These are phyloP conservation scores for Clarias pachynema DNA, from an alignment of 2,797 vertebrate genomes.

Conservation along the genomic window DNA sequence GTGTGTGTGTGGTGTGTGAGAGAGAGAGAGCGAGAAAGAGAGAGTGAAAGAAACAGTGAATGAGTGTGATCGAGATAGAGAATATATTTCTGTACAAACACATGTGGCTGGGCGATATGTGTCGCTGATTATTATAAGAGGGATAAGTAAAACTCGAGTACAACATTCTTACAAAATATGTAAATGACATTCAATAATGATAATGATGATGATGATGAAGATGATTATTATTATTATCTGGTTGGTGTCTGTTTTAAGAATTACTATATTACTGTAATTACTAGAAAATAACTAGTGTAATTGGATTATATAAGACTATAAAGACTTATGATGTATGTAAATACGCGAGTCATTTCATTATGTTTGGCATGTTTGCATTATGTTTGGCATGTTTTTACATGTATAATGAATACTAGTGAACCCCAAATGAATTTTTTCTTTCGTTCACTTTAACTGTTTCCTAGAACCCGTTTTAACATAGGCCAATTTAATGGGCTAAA, in stretches of 20 bases:
- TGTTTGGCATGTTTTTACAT: not conserved
- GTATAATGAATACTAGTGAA: not conserved
- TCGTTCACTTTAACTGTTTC: not conserved
- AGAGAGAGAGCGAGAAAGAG: not conserved
- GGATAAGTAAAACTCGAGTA: not conserved
- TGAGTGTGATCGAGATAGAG: not conserved
- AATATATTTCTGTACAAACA: not conserved
- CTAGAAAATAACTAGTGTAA: not conserved
- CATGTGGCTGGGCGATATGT: not conserved
- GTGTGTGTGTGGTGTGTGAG: not conserved
- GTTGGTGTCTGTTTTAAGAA: not conserved
- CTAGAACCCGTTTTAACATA: not conserved
- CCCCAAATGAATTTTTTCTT: not conserved
- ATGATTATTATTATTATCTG: not conserved
- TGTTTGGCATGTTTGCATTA: not conserved
- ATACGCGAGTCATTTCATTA: not conserved
- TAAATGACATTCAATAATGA: not conserved
- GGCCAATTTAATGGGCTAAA: not conserved
- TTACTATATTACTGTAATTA: not conserved
- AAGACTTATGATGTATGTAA: not conserved
- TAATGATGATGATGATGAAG: not conserved
- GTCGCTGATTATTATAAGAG: not conserved
- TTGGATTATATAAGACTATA: slow-evolving; percentile 1
- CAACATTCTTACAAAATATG: not conserved
- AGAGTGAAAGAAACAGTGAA: not conserved